Conservation (phyloP, 92 coral and sea anemone genomes). For the Heliopora coerulea region DNA sequence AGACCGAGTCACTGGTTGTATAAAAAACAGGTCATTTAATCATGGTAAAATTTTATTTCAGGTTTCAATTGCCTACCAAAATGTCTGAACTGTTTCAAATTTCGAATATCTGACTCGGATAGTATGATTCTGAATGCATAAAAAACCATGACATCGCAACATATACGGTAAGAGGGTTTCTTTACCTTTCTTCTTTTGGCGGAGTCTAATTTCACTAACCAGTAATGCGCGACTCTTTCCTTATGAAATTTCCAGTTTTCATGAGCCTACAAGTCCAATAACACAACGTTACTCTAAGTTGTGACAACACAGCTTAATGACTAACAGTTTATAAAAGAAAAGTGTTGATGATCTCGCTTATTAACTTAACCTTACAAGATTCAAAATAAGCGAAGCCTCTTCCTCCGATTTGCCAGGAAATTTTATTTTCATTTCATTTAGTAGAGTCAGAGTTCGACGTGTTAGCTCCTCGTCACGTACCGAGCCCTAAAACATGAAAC, state of each 20-base stretch:
- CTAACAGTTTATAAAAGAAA: too few relatives aligned
- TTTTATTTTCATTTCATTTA: slow-evolving; percentile 89
- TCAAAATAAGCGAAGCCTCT: slow-evolving; percentile 83
- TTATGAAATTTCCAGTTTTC: slow-evolving; percentile 98
- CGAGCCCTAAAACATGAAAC: slow-evolving; percentile 67
- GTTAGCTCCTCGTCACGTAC: slow-evolving; percentile 82
- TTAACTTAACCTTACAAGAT: slow-evolving; percentile 66
- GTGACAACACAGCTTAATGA: too few relatives aligned
- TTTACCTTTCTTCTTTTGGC: slow-evolving; percentile 84
- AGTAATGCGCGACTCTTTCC: slow-evolving; percentile 93
- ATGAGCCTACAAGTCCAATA: slow-evolving; percentile 57
- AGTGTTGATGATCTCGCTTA: too few relatives aligned
- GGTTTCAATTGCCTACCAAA: too few relatives aligned
- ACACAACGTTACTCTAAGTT: background rate
- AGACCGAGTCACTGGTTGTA: too few relatives aligned
- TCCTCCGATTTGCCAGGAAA: slow-evolving; percentile 97
- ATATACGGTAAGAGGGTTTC: too few relatives aligned
- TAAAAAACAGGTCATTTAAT: too few relatives aligned
- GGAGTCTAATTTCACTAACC: slow-evolving; percentile 96
- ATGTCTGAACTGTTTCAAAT: too few relatives aligned
- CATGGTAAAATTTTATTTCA: too few relatives aligned
- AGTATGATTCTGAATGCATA: too few relatives aligned
- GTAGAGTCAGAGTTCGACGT: slow-evolving; percentile 79
- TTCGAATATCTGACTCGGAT: too few relatives aligned
- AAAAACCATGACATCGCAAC: too few relatives aligned